These are phyloP conservation scores for Rhagoletis zephyria DNA, from an alignment of 1,140 invertebrate species.

Conservation along the genomic window DNA sequence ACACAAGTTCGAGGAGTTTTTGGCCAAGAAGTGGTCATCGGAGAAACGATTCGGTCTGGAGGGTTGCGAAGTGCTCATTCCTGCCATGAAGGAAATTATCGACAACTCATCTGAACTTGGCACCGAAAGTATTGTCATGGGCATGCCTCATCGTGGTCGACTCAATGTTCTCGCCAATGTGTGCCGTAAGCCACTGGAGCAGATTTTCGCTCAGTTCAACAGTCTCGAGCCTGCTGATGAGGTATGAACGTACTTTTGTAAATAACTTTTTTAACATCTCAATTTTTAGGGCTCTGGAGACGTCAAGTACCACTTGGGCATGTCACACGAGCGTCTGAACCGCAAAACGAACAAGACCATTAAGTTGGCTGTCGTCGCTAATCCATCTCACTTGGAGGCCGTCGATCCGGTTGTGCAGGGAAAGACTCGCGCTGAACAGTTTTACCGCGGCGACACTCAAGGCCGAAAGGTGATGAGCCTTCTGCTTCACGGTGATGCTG, in stretches of 20 bases:
- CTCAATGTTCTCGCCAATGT: slow-evolving; percentile 98
- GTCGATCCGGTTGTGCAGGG: slow-evolving; percentile 97
- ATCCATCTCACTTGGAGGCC: slow-evolving; percentile 98
- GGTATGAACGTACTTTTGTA: slow-evolving; percentile 73
- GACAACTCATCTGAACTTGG: slow-evolving; percentile 96
- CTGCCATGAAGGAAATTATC: slow-evolving; percentile 98
- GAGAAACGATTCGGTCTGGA: slow-evolving; percentile 99
- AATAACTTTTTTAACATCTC: no score
- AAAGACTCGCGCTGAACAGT: slow-evolving; percentile 97
- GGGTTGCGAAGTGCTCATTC: slow-evolving; percentile 98
- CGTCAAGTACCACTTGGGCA: slow-evolving; percentile 99
- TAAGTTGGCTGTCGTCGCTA: slow-evolving; percentile 96
- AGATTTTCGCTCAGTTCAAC: slow-evolving; percentile 98
- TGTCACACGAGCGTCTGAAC: slow-evolving; percentile 97
- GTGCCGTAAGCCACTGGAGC: slow-evolving; percentile 96
- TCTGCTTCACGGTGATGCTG: slow-evolving; percentile 97
- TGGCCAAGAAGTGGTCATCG: slow-evolving; percentile 98
- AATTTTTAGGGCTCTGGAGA: slow-evolving; percentile 91
- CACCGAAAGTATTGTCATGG: slow-evolving; percentile 98
- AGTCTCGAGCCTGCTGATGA: slow-evolving; percentile 97
- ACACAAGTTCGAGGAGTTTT: slow-evolving; percentile 97
- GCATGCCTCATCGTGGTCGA: slow-evolving; percentile 98
- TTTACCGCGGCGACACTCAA: slow-evolving; percentile 96
- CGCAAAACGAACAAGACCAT: slow-evolving; percentile 98
- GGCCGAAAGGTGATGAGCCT: slow-evolving; percentile 98